Base-by-base conservation (phyloP, 2,888 invertebrate species). In the Acanthosepion pharaonis region DNA sequence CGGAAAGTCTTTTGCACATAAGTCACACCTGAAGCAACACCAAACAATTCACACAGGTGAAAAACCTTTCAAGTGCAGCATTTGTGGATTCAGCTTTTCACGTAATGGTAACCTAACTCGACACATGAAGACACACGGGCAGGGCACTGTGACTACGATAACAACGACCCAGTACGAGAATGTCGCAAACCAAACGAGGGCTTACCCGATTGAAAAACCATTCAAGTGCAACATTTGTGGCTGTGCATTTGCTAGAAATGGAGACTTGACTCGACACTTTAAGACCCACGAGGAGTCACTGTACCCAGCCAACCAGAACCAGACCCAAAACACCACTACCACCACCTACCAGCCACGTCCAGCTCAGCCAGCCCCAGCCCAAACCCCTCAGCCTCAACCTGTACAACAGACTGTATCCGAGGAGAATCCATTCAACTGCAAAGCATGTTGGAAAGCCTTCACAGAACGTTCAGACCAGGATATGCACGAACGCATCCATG, bases 391-490 rank as follows among this genome's bases (percentile, higher is more conserved):
- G 33, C 93, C 25, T 11, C 93, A 49, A 28, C 51, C 25, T 28
- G 8, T 49, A 9, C 93, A 53, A 53, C 93, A 53, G 25, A 93
- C 23, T 18, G n/a, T 53, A 15, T 15, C 78, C 15, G 93, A 93
- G 1, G 93, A 93, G 5, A 93, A 93, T 33, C 93, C 93, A 3
- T 93, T 93, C 93, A 93, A 93, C 28, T 93, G 93, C 49, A 93
- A 93, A 93, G 93, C 51, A 18, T 93, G 93, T 53, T 93, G 93
- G 93, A 93, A 93, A n/a, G 93, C 93, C 53, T 93, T 93, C 93
- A 93, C 93, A 6, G 93, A 93, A 28, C 49, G 93, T 49, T 93
- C 93, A 1, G 93, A 93, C 53, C 51, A 49, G 18, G 93, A 93
- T 28, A 93, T 93, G 93, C 93, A 93, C 33, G 93, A 93, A 20